phyloP scores from a whole-genome alignment of 2,797 vertebrate genomes.

The Harpagifer antarcticus region DNA sequence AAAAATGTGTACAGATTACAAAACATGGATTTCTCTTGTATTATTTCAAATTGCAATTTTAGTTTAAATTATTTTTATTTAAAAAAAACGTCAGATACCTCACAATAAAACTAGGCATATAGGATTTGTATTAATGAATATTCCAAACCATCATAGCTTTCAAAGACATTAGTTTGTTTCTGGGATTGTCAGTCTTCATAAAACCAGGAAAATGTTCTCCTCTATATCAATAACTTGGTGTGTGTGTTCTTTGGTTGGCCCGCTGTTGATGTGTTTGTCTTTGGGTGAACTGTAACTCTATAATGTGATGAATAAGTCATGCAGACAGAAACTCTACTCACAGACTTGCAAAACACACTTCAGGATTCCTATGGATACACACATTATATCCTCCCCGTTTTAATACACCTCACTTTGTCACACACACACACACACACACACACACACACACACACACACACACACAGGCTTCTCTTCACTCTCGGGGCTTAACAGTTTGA shows the following conservation, averaged over 20 bases:
- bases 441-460: background rate
- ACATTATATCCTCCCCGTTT: constrained; percentile 2
- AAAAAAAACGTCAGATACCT: no score
- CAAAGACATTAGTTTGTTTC: background rate
- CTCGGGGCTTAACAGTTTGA: constrained; percentile 12
- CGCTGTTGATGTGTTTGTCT: constrained; percentile 44
- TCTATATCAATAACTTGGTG: background rate
- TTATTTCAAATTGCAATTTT: no score
- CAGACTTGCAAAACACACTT: background rate
- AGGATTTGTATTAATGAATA: background rate
- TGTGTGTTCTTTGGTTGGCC: constrained; percentile 6
- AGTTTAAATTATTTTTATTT: no score
- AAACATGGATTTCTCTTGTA: no score
- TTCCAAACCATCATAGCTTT: background rate
- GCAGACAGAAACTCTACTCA: constrained; percentile 53
- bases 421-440: background rate
- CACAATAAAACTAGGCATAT: background rate
- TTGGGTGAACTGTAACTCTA: constrained; percentile 54
- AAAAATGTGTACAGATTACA: no score
- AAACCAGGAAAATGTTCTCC: background rate
- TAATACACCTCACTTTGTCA: background rate
- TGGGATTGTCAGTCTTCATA: background rate
- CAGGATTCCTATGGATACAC: constrained; percentile 14
- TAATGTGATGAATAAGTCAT: constrained; percentile 70
- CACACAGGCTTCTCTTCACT: background rate